Evolutionary conservation across 1,140 invertebrate genomes (phyloP).

Genomic region (Galendromus occidentalis): DNA sequence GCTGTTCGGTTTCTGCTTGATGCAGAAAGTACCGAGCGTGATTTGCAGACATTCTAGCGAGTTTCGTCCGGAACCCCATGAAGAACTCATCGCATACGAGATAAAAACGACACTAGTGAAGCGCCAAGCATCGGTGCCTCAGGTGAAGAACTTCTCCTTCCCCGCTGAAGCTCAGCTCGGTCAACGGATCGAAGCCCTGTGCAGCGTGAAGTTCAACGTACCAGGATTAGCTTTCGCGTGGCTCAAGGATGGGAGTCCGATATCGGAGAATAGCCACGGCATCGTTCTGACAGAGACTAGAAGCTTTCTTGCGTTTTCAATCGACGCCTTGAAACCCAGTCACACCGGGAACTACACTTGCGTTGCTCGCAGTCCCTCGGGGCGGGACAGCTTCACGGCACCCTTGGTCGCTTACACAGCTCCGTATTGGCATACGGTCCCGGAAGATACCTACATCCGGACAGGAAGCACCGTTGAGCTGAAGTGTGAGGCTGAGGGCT

Average conservation of each 20-base stretch:
- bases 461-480: neutral
- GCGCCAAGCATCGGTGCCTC: too few relatives aligned
- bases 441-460: neutral
- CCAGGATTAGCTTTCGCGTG: neutral
- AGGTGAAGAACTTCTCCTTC: neutral
- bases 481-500: neutral
- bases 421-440: neutral
- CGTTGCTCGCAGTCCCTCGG: neutral
- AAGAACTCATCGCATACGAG: too few relatives aligned
- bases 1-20: too few relatives aligned
- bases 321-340: neutral
- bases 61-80: too few relatives aligned
- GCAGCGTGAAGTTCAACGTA: neutral
- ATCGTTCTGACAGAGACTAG: neutral
- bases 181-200: neutral
- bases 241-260: neutral
- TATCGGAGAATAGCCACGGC: neutral
- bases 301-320: neutral
- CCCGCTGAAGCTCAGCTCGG: neutral
- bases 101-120: too few relatives aligned
- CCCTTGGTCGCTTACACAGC: neutral
- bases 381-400: neutral
- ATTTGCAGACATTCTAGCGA: too few relatives aligned
- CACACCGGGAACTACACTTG: slow-evolving; percentile 4
- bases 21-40: too few relatives aligned